Percentiles rank a stretch among this genome's conserved stretches.
Conservation (phyloP, 1,140 invertebrate genomes). For the Pseudomyrmex flavicornis region DNA sequence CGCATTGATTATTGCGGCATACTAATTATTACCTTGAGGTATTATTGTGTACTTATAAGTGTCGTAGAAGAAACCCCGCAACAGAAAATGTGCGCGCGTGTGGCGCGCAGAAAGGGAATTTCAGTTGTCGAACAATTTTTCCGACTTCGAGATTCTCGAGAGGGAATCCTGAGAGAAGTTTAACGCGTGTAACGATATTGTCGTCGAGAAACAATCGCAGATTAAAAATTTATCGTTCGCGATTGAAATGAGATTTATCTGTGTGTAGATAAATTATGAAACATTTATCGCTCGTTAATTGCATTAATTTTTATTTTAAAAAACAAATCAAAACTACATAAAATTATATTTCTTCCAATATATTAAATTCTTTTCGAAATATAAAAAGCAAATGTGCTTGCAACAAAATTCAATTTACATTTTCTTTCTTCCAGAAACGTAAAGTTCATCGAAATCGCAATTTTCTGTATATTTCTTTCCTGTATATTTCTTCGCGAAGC, state of each 20-base stretch:
- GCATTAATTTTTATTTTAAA: no score
- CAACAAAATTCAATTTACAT: neutral
- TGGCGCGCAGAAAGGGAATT: neutral
- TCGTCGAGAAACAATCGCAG: neutral
- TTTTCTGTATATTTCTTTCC: no score
- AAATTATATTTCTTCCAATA: no score
- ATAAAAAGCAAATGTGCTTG: no score
- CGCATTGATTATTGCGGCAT: conserved; percentile 13
- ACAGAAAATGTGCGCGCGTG: neutral
- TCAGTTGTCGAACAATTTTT: conserved; percentile 2
- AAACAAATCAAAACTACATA: no score
- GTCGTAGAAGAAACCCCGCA: neutral
- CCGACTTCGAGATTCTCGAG: neutral
- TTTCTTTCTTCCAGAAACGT: neutral
- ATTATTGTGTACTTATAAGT: conserved; percentile 1
- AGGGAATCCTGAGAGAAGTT: neutral
- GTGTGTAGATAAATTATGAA: no score
- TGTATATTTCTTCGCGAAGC: neutral
- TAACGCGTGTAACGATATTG: neutral
- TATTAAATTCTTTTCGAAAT: no score
- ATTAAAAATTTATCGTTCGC: neutral
- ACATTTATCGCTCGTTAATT: no score
- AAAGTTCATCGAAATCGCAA: neutral
- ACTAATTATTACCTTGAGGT: conserved; percentile 8
- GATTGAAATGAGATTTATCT: neutral